phyloP scores from a whole-genome alignment of 2,888 invertebrate species.

The Lysandra coridon region DNA sequence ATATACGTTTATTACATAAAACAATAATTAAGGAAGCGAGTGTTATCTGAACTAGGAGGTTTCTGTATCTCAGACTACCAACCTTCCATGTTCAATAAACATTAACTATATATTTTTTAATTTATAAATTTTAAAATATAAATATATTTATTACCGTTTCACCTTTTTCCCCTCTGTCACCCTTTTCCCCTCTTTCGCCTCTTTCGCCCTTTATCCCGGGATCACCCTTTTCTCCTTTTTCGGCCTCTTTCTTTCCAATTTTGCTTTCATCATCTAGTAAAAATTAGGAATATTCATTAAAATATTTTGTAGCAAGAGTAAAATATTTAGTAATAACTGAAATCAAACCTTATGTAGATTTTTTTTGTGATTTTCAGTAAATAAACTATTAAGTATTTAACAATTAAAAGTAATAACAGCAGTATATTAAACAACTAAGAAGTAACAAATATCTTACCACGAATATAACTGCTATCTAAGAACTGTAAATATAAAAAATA shows the following conservation, averaged over 20 bases:
- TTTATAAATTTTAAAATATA: neutral
- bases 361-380: neutral
- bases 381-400: neutral
- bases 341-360: too few species aligned
- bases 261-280: neutral
- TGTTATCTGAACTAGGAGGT: too few species aligned
- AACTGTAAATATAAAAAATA: constrained; percentile 1
- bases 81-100: too few species aligned
- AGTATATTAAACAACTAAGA: neutral
- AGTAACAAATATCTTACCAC: neutral
- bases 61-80: too few species aligned
- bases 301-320: neutral
- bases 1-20: too few species aligned
- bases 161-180: constrained; percentile 41
- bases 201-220: constrained; percentile 34
- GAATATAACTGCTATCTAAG: neutral
- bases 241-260: constrained; percentile 26
- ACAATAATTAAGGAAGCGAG: too few species aligned
- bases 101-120: too few species aligned
- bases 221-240: constrained; percentile 45
- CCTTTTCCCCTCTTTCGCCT: constrained; percentile 45
- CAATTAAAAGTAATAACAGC: neutral
- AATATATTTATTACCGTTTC: constrained; percentile 37
- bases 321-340: too few species aligned
- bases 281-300: neutral